Percentiles rank a stretch among this genome's conserved stretches.
Conservation (phyloP, 2,797 vertebrate genomes). For the Notolepis coatsorum region DNA sequence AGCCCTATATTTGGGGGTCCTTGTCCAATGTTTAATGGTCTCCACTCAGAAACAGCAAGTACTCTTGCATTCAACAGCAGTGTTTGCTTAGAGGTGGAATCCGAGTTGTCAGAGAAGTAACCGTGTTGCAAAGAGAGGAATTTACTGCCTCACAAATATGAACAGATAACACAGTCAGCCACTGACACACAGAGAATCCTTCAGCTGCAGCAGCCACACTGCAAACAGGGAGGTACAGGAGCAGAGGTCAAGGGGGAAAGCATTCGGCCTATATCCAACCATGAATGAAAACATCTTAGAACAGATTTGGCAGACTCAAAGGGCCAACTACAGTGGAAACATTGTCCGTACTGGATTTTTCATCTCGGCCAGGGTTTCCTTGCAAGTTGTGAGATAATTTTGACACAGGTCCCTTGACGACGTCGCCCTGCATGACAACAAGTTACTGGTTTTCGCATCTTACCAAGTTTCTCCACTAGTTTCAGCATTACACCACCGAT, state of each 20-base stretch:
- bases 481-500: conserved; percentile 99
- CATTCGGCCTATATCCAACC: background rate
- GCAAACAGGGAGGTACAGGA: background rate
- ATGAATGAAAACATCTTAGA: conserved; percentile 4
- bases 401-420: background rate
- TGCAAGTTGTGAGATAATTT: conserved; percentile 12
- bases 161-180: conserved; percentile 43
- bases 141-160: conserved; percentile 45
- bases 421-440: background rate
- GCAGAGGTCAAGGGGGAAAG: conserved; percentile 13
- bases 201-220: too few species aligned
- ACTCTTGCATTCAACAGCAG: background rate
- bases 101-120: conserved; percentile 27
- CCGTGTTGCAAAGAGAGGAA: conserved; percentile 17
- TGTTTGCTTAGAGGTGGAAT: conserved; percentile 10
- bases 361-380: background rate
- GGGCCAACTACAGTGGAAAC: too few species aligned
- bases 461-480: conserved; percentile 97
- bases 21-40: conserved; percentile 10
- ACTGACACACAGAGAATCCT: conserved; percentile 14
- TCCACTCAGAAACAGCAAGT: conserved; percentile 16
- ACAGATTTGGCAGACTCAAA: conserved; percentile 6
- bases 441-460: conserved; percentile 36
- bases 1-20: conserved; percentile 4
- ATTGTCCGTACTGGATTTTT: background rate